These are phyloP conservation scores for Nematostella vectensis DNA, from an alignment of 92 coral and sea anemone species.

Conservation along the genomic window DNA sequence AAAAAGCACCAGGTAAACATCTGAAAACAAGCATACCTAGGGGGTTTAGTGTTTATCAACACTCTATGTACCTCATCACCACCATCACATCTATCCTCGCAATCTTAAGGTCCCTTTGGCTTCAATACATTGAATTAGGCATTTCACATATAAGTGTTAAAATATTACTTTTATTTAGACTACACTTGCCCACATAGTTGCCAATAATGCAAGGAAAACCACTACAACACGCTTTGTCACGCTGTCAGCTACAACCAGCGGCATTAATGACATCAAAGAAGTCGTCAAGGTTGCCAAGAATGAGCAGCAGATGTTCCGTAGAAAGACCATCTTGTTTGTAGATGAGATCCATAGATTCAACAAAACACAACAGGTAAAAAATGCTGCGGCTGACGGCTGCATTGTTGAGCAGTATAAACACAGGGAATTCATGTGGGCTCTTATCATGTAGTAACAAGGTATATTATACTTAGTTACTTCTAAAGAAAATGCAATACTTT, in stretches of 20 bases:
- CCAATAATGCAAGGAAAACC: constrained; percentile 56
- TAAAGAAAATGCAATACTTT: too few species aligned
- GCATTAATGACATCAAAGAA: constrained; percentile 86
- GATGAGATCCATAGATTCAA: constrained; percentile 98
- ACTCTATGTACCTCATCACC: too few species aligned
- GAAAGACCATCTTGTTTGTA: constrained; percentile 90
- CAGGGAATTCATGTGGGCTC: neutral
- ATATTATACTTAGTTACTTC: neutral
- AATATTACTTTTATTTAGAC: constrained; percentile 70
- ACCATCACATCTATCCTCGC: too few species aligned
- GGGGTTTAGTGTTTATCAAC: too few species aligned
- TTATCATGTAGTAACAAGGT: neutral
- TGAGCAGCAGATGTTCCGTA: constrained; percentile 84
- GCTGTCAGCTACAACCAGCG: constrained; percentile 96
- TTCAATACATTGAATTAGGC: too few species aligned
- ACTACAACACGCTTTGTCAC: constrained; percentile 71
- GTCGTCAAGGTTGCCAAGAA: constrained; percentile 89
- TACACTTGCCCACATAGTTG: constrained; percentile 84
- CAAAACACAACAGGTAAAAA: constrained; percentile 86
- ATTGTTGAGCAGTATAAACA: too few species aligned
- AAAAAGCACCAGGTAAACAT: too few species aligned
- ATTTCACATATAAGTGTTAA: too few species aligned
- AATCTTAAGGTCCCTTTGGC: too few species aligned
- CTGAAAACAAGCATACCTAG: too few species aligned
- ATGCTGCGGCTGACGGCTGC: too few species aligned